Base-by-base conservation (phyloP, 2,797 vertebrate species). In the Halcyon badia region DNA sequence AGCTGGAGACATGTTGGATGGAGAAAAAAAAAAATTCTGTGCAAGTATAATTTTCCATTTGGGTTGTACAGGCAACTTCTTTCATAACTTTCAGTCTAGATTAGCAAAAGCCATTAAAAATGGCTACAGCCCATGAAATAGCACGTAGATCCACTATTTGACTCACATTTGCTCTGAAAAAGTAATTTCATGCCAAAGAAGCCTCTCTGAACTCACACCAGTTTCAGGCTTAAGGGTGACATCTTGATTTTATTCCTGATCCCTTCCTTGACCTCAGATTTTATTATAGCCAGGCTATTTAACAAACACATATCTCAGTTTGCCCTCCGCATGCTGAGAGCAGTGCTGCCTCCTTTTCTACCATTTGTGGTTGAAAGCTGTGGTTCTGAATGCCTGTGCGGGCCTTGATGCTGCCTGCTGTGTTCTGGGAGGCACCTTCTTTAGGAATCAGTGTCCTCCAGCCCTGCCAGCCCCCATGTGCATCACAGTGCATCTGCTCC, bases 361-460 rank as follows among this genome's bases (percentile, higher is more conserved):
- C 25, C 35, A 3, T 3, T 25, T 13, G 48, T 46, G 9, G 4
- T 24, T 61, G 71, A 69, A 65, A 58, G 33, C 15, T 10, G 3
- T 7, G 0, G 12, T 54, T 82, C 14, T 35, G 39, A 73, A 57
- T 35, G 31, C 21, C 41, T 49, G 17, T 7, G 46, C 28, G 57
- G 46, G 25, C 31, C 66, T 41, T 24, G 21, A 0, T 26, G 35
- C 24, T 86, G n/a, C 21, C 72, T 3, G 7, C 26, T 66, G 42
- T 1, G 0, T 51, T 89, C 33, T 41, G 35, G 71, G 66, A 82
- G 41, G 14, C 1, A 1, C 0, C 1, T 31, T 80, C 33, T 30
- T 90, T 11, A 8, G 68, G 68, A 78, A 46, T 39, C 7, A 14
- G 21, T 70, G 48, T 66, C 24, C 14, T 56, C 51, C 77, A 60